phyloP scores from a whole-genome alignment of 2,888 invertebrate species.

The Dryobotodes eremita region DNA sequence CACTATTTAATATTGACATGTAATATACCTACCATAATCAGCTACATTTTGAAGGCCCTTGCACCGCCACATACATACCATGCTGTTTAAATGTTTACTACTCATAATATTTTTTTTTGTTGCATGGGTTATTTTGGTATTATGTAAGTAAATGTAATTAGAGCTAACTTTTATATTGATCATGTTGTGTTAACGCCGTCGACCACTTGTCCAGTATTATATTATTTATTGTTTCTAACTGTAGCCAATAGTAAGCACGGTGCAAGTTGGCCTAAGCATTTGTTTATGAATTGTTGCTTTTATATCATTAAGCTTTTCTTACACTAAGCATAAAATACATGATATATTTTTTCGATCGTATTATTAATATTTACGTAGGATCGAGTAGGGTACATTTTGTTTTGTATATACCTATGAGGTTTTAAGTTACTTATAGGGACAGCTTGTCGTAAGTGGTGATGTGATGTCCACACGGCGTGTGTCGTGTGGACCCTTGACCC shows the following conservation, averaged over 20 bases:
- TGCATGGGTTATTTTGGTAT: constrained; percentile 28
- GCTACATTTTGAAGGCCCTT: constrained; percentile 52
- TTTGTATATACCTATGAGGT: constrained; percentile 50
- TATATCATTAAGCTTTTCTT: constrained; percentile 49
- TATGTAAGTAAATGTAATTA: constrained; percentile 26
- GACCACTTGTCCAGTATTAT: constrained; percentile 61
- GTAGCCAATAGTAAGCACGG: constrained; percentile 46
- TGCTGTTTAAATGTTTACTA: constrained; percentile 3
- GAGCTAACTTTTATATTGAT: constrained; percentile 12
- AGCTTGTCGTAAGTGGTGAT: constrained; percentile 20
- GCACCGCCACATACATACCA: constrained; percentile 50
- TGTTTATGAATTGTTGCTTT: constrained; percentile 52
- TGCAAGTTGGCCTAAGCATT: constrained; percentile 67
- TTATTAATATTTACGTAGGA: constrained; percentile 59
- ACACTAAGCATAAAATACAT: constrained; percentile 63
- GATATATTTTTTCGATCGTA: constrained; percentile 66
- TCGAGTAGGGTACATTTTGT: constrained; percentile 41
- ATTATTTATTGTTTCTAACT: constrained; percentile 44
- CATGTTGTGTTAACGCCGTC: constrained; percentile 40
- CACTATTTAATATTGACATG: constrained; percentile 19
- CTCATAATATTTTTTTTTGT: constrained; percentile 23
- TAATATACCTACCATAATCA: constrained; percentile 29
- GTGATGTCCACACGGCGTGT: background rate
- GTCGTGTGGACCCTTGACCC: constrained; percentile 13
- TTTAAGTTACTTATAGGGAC: constrained; percentile 29